Percentiles rank a stretch among this genome's conserved stretches.
These are phyloP conservation scores for Pocota personata DNA, from an alignment of 2,888 invertebrate species.

Conservation along the genomic window DNA sequence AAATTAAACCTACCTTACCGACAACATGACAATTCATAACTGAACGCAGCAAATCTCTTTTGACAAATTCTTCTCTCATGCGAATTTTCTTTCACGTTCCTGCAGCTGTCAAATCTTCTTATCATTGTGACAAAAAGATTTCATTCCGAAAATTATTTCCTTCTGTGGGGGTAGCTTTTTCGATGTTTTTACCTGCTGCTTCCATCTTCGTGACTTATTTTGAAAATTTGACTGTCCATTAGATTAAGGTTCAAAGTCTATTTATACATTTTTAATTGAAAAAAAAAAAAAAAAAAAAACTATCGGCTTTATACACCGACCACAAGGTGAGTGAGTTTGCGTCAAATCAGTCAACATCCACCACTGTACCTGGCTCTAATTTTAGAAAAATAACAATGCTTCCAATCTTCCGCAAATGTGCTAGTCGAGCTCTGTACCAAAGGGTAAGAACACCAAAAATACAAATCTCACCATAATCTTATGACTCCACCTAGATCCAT, in stretches of 20 bases:
- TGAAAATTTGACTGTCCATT: background rate
- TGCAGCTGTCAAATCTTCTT: slow-evolving; percentile 19
- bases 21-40: background rate
- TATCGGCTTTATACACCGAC: slow-evolving; percentile 1
- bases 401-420: slow-evolving; percentile 60
- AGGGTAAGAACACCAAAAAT: slow-evolving; percentile 40
- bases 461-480: background rate
- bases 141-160: slow-evolving; percentile 32
- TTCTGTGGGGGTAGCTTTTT: background rate
- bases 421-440: slow-evolving; percentile 30
- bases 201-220: slow-evolving; percentile 17
- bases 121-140: slow-evolving; percentile 15
- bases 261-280: slow-evolving; percentile 41
- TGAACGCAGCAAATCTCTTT: background rate
- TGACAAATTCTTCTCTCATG: slow-evolving; percentile 3
- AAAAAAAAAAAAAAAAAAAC: background rate
- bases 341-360: background rate
- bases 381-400: slow-evolving; percentile 54
- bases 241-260: slow-evolving; percentile 61
- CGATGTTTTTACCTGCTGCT: slow-evolving; percentile 9
- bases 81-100: background rate
- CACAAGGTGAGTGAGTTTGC: slow-evolving; percentile 16
- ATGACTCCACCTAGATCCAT: slow-evolving; percentile 11
- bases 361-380: background rate
- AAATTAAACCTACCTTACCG: slow-evolving; percentile 1